These are phyloP conservation scores for Cyanistes caeruleus DNA, from an alignment of 2,113 vertebrate species.

Conservation along the genomic window DNA sequence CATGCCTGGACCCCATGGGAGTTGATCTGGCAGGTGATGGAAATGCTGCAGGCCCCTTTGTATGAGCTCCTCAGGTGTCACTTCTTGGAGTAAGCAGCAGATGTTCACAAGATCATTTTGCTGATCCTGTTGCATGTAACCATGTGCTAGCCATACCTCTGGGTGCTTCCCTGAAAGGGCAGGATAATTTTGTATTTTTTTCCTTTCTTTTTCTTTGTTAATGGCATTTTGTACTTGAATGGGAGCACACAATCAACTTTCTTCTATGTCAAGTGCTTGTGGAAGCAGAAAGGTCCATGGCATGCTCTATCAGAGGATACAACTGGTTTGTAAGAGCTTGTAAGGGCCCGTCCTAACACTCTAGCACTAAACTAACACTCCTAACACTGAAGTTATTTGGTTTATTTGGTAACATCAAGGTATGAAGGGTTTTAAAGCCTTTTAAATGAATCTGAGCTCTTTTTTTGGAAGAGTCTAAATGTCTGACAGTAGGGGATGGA, in stretches of 20 bases:
- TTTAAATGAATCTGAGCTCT: not conserved
- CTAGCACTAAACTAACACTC: too few species aligned
- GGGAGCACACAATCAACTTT: rapidly evolving
- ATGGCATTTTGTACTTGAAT: not conserved
- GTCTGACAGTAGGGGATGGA: not conserved
- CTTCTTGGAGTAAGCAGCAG: not conserved
- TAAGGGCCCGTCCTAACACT: too few species aligned
- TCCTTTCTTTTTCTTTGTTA: not conserved
- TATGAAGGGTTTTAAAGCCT: not conserved
- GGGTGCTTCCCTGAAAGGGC: not conserved
- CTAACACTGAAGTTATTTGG: too few species aligned
- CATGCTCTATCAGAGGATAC: not conserved
- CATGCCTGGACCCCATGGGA: rapidly evolving
- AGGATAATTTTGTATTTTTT: not conserved
- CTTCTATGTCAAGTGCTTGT: not conserved
- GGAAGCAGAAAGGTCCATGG: not conserved
- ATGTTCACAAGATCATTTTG: not conserved
- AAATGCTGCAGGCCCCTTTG: not conserved
- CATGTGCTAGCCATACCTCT: not conserved
- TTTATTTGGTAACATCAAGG: not conserved
- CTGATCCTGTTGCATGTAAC: not conserved
- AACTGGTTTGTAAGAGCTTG: too few species aligned
- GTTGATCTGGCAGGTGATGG: not conserved
- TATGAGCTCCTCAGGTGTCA: not conserved
- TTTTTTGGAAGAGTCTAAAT: not conserved